Evolutionary conservation across 2,888 invertebrate genomes (phyloP).

Genomic region (Elmis aenea): DNA sequence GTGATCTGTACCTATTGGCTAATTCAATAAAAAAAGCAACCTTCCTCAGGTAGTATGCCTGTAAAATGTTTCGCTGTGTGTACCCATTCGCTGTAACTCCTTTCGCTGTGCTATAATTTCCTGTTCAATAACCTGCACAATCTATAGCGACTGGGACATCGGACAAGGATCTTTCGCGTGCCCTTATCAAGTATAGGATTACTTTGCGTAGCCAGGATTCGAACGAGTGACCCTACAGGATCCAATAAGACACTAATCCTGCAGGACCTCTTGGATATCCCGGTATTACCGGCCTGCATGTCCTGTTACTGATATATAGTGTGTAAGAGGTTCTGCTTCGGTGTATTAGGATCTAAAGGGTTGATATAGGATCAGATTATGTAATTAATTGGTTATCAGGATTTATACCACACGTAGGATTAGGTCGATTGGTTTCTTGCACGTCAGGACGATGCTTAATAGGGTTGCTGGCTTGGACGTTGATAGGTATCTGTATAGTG

Average conservation of each 20-base stretch:
- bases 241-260: constrained; percentile 47
- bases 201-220: constrained; percentile 36
- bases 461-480: too few relatives aligned
- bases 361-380: constrained; percentile 41
- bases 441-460: too few relatives aligned
- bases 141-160: too few relatives aligned
- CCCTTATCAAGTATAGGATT: constrained; percentile 42
- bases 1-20: too few relatives aligned
- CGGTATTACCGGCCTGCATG: constrained; percentile 29
- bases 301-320: constrained; percentile 31
- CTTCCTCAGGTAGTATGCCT: too few relatives aligned
- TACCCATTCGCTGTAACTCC: too few relatives aligned
- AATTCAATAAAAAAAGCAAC: too few relatives aligned
- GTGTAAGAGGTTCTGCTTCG: constrained; percentile 23
- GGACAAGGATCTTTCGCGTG: constrained; percentile 19
- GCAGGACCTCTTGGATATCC: constrained; percentile 35
- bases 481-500: too few relatives aligned
- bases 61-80: too few relatives aligned
- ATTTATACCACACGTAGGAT: constrained; percentile 21
- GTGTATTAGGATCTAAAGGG: constrained; percentile 32
- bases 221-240: constrained; percentile 39
- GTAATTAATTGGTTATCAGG: constrained; percentile 45
- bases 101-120: too few relatives aligned
- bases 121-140: too few relatives aligned
- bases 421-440: constrained; percentile 21